A percentile compares a stretch with the other conserved stretches of the same genome.
These are phyloP conservation scores for Chaetogeoica ovagalla DNA, from an alignment of 2,888 invertebrate species.

Conservation along the genomic window DNA sequence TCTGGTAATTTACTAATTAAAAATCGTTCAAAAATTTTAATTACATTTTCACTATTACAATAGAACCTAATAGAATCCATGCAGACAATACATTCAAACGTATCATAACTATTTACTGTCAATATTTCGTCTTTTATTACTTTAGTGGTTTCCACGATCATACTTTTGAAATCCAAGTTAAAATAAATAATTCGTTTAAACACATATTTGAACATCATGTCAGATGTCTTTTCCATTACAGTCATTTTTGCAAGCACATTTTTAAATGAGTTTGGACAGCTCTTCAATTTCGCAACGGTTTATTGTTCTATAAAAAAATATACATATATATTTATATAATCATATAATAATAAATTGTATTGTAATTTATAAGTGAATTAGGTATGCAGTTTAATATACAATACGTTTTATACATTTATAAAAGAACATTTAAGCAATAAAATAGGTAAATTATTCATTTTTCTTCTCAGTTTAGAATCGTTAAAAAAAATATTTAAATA, in stretches of 20 bases:
- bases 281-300: constrained; percentile 35
- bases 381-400: no score
- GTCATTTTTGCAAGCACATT: constrained; percentile 33
- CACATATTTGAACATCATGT: constrained; percentile 9
- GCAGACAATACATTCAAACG: constrained; percentile 30
- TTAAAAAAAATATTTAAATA: neutral
- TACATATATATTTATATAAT: neutral
- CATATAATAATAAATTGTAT: constrained; percentile 13
- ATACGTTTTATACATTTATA: no score
- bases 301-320: constrained; percentile 46
- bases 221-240: constrained; percentile 25
- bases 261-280: constrained; percentile 6
- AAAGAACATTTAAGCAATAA: no score
- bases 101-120: constrained; percentile 9
- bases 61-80: constrained; percentile 18
- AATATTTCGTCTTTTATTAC: constrained; percentile 28
- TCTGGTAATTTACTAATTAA: constrained; percentile 29
- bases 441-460: no score
- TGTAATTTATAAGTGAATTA: neutral
- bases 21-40: constrained; percentile 25
- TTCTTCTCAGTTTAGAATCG: no score
- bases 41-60: constrained; percentile 32
- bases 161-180: constrained; percentile 7
- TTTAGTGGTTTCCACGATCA: constrained; percentile 21
- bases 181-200: constrained; percentile 46